Percentiles rank a stretch among this genome's conserved stretches.
Conservation (phyloP, 2,888 invertebrate genomes). For the Rhaphigaster nebulosa region DNA sequence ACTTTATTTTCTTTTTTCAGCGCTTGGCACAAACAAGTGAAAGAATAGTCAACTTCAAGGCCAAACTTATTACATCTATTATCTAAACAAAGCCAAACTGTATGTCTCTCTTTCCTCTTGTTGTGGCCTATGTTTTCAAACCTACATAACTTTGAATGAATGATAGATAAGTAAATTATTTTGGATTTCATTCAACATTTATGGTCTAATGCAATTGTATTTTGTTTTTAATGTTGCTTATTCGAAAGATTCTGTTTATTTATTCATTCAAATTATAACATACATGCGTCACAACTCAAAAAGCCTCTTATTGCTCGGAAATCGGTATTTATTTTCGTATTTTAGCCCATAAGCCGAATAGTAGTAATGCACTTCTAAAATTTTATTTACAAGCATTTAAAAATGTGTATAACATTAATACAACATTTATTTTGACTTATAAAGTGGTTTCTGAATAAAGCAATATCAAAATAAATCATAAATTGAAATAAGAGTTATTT, state of each 20-base stretch:
- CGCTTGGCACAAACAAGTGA: constrained; percentile 90
- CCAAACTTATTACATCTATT: constrained; percentile 89
- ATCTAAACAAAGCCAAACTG: constrained; percentile 74
- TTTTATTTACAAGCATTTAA: not conserved
- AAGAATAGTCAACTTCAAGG: constrained; percentile 93
- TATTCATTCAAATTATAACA: not conserved
- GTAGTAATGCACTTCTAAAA: not conserved
- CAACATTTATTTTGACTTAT: not conserved
- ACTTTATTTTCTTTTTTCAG: constrained; percentile 68
- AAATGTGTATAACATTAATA: not conserved
- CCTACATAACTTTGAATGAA: constrained; percentile 22
- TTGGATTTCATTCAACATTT: not conserved
- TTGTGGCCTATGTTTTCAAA: not conserved
- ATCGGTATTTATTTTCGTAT: not conserved
- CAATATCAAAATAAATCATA: not conserved
- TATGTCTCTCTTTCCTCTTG: not conserved
- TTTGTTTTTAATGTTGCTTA: not conserved
- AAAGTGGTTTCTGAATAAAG: not conserved
- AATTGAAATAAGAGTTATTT: not conserved
- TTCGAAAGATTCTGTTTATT: not conserved
- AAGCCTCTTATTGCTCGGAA: not conserved
- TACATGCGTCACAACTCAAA: not conserved
- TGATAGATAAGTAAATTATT: constrained; percentile 33
- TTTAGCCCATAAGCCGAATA: not conserved
- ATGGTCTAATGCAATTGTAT: not conserved